Evolutionary conservation across 2,888 invertebrate genomes (phyloP).

Genomic region (Troilus luridus): DNA sequence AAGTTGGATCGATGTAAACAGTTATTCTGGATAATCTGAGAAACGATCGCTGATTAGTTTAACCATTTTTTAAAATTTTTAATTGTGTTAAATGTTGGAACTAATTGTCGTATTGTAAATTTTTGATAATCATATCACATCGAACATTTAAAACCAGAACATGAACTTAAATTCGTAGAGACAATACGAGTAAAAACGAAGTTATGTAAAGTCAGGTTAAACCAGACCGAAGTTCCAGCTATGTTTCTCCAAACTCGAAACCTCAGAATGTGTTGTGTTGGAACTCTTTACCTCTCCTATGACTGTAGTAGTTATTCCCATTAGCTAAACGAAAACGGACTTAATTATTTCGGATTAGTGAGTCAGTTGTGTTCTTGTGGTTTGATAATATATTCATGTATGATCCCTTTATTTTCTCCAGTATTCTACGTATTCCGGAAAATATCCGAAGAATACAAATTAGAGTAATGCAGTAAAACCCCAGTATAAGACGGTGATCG

Average conservation of each 20-base stretch:
- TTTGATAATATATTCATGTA: not conserved
- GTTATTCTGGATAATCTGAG: too few species aligned
- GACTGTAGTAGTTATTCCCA: not conserved
- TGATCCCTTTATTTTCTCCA: not conserved
- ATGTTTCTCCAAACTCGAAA: not conserved
- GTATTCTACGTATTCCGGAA: not conserved
- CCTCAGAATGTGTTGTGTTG: not conserved
- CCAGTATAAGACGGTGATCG: too few species aligned
- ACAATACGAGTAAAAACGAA: not conserved
- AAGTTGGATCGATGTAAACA: too few species aligned
- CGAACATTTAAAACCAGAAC: not conserved
- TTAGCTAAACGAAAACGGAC: not conserved
- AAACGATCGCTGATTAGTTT: too few species aligned
- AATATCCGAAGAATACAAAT: too few species aligned
- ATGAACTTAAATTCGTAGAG: too few species aligned
- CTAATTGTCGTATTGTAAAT: not conserved
- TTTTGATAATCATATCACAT: not conserved
- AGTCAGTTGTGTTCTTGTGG: not conserved
- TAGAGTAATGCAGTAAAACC: too few species aligned
- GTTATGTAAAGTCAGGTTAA: not conserved
- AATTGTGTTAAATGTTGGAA: not conserved
- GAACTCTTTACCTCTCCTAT: not conserved
- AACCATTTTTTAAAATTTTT: not conserved
- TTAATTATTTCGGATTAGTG: not conserved
- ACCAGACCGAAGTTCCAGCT: not conserved